Evolutionary conservation across 2,797 vertebrate species (phyloP), one percentile per base, ranked within the genome.

Genomic region (Cyclopterus lumpus): DNA sequence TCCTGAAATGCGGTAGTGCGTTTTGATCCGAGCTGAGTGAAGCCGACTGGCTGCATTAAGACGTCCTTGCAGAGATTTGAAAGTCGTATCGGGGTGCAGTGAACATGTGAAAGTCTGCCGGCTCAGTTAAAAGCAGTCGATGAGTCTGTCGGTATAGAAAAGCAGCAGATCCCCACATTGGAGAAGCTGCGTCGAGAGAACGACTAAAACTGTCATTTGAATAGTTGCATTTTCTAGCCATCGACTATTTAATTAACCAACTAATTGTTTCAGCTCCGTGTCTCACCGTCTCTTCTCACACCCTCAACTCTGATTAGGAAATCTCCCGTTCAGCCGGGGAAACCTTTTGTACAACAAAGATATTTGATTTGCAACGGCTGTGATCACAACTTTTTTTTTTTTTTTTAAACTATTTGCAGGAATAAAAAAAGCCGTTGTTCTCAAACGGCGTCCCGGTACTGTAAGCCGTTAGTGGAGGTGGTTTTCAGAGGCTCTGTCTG

Each of bases 401-500:
- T 54, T 60, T 73, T 30, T n/a, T n/a, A n/a, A 20, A 26, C 20
- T 8, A 2, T 42, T 59, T 18, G 8, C 20, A n/a, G 32, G 4
- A 80, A n/a, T n/a, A 16, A 24, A 46, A 72, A 36, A 74, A 67
- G 11, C 32, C 20, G 38, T 42, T 26, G 1, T 32, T 34, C 16
- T 2, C 12, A 26, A n/a, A 22, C 32, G 28, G 63, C 42, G 59
- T 51, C 9, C 57, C 65, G 81, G 60, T 14, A 0, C 63, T 49
- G 1, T 69, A 63, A 77, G 67, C 67, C 58, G 15, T 18, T 55
- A 63, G 68, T 1, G 55, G 75, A 67, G 81, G 76, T 70, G 74
- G 54, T 74, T 81, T 69, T 75, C 57, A 60, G 63, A 67, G 5
- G 15, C 46, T 30, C 18, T 10, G 65, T 5, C 26, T 44, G 59